phyloP scores from a whole-genome alignment of 2,113 vertebrate species.

The Alligator mississippiensis region DNA sequence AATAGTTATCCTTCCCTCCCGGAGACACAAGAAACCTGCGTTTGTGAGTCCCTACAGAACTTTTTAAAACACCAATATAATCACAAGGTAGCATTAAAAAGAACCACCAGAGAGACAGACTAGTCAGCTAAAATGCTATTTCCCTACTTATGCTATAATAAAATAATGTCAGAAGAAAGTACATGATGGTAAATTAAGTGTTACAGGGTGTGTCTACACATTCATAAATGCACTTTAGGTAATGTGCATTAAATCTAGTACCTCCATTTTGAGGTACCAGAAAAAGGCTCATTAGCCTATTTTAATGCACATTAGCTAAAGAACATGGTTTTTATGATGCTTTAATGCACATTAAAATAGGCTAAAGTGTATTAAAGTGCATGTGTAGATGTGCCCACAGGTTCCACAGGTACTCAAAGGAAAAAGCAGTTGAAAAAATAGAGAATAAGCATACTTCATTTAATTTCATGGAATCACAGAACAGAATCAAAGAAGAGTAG shows the following conservation, averaged over 20 bases:
- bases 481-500: too few relatives aligned
- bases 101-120: background rate
- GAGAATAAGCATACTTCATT: background rate
- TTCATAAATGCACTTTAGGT: too few relatives aligned
- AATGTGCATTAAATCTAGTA: too few relatives aligned
- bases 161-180: constrained; percentile 16
- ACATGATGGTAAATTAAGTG: constrained; percentile 22
- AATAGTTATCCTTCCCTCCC: background rate
- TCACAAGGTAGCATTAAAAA: background rate
- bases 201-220: background rate
- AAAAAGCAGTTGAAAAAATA: background rate
- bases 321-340: too few relatives aligned
- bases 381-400: background rate
- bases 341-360: too few relatives aligned
- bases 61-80: background rate
- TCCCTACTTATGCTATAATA: background rate
- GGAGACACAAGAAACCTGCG: background rate
- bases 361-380: too few relatives aligned
- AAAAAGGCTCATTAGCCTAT: too few relatives aligned
- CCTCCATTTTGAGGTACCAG: too few relatives aligned
- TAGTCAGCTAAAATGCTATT: background rate
- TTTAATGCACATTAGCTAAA: too few relatives aligned
- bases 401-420: constrained; percentile 40
- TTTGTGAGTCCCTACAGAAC: background rate
- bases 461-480: too few relatives aligned